Percentiles rank a stretch among this genome's conserved stretches.
Conservation (phyloP, 2,797 vertebrate species). For the Tenualosa thibaudeaui region DNA sequence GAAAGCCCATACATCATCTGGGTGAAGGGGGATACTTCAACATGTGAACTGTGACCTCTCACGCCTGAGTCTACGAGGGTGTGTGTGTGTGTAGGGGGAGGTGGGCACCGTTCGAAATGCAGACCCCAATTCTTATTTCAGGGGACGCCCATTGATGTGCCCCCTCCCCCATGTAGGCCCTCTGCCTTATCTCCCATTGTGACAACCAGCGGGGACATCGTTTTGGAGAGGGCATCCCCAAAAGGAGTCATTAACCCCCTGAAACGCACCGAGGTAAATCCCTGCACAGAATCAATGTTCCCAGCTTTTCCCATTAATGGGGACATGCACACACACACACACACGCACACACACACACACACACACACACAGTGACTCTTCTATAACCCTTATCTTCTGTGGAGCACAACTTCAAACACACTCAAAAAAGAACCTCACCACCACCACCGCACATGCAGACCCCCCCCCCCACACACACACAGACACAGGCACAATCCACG, state of each 20-base stretch:
- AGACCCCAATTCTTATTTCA: neutral
- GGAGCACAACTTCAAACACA: conserved; percentile 20
- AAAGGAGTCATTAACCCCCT: conserved; percentile 78
- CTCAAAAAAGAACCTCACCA: neutral
- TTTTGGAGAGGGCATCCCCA: conserved; percentile 78
- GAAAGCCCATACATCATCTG: conserved; percentile 2
- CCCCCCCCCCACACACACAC: conserved; percentile 38
- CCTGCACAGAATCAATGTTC: conserved; percentile 33
- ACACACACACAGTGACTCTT: neutral
- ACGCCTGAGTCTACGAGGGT: neutral
- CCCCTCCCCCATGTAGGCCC: neutral
- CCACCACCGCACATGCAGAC: neutral
- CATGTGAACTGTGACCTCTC: neutral
- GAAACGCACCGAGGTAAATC: conserved; percentile 80
- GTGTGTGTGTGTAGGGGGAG: neutral
- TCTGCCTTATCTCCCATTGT: neutral
- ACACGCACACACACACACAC: neutral
- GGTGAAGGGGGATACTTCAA: neutral
- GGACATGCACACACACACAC: neutral
- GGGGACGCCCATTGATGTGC: neutral
- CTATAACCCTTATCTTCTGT: neutral
- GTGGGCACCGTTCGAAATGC: neutral
- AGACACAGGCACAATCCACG: conserved; percentile 13
- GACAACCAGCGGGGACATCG: conserved; percentile 78
- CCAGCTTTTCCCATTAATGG: conserved; percentile 31